phyloP scores from a whole-genome alignment of 2,888 invertebrate genomes.

The Dryomyza anilis region DNA sequence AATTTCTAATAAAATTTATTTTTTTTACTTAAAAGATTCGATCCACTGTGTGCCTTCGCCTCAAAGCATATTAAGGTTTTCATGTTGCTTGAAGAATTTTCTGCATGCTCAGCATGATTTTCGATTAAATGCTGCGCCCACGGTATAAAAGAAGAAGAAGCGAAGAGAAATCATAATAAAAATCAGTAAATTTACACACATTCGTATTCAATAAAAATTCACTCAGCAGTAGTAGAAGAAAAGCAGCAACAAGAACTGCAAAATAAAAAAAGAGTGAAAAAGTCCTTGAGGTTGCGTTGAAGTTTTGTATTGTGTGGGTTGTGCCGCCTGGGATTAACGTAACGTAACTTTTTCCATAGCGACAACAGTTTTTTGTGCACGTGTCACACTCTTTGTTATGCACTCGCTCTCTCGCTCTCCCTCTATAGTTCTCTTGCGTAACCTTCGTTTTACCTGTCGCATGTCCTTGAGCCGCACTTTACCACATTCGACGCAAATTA shows the following conservation, averaged over 20 bases:
- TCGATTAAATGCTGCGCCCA: constrained; percentile 4
- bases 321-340: too few relatives aligned
- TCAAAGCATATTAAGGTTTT: background rate
- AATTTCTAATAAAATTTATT: background rate
- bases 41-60: background rate
- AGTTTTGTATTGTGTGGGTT: too few relatives aligned
- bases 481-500: background rate
- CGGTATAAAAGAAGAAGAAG: background rate
- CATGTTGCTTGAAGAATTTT: background rate
- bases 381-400: background rate
- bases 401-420: background rate
- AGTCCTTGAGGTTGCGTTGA: too few relatives aligned
- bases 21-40: background rate
- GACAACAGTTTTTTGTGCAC: background rate
- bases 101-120: constrained; percentile 4
- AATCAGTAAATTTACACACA: constrained; percentile 3
- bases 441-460: background rate
- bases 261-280: background rate
- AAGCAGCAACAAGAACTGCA: background rate
- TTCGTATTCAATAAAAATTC: constrained; percentile 6
- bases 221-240: too few relatives aligned
- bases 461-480: background rate
- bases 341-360: too few relatives aligned
- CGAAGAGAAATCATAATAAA: background rate
- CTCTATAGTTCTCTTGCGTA: background rate